These are phyloP conservation scores for Apodemia duryi DNA, from an alignment of 2,888 invertebrate species.

Conservation along the genomic window DNA sequence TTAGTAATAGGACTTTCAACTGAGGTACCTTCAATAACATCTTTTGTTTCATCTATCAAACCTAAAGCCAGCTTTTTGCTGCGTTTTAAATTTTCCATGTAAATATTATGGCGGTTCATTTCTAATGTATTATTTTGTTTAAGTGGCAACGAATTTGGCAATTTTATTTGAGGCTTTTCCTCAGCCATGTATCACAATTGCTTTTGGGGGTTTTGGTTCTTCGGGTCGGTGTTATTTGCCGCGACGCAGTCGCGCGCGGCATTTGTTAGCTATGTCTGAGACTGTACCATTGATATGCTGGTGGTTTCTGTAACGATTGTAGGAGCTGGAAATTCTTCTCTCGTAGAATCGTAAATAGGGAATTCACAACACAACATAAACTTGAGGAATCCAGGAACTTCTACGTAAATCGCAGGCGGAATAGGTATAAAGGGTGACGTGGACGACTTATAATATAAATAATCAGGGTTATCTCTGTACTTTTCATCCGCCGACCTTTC, in stretches of 20 bases:
- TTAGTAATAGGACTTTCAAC: slow-evolving; percentile 38
- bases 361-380: slow-evolving; percentile 93
- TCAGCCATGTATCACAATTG: slow-evolving; percentile 75
- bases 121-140: slow-evolving; percentile 69
- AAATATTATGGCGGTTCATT: slow-evolving; percentile 67
- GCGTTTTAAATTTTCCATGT: slow-evolving; percentile 64
- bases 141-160: slow-evolving; percentile 68
- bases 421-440: slow-evolving; percentile 94
- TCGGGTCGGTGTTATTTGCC: slow-evolving; percentile 55
- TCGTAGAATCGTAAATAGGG: slow-evolving; percentile 89
- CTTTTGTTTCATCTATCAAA: slow-evolving; percentile 62
- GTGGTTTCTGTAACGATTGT: slow-evolving; percentile 84
- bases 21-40: slow-evolving; percentile 47
- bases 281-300: slow-evolving; percentile 84
- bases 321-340: slow-evolving; percentile 82
- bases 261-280: slow-evolving; percentile 84
- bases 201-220: slow-evolving; percentile 49
- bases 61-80: slow-evolving; percentile 63
- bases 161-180: slow-evolving; percentile 56
- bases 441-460: slow-evolving; percentile 91
- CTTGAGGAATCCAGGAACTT: slow-evolving; percentile 90
- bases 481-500: slow-evolving; percentile 93
- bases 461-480: slow-evolving; percentile 91
- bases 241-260: slow-evolving; percentile 68
- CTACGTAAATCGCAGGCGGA: slow-evolving; percentile 92